phyloP scores from a whole-genome alignment of 2,113 vertebrate genomes.

The Bos javanicus region DNA sequence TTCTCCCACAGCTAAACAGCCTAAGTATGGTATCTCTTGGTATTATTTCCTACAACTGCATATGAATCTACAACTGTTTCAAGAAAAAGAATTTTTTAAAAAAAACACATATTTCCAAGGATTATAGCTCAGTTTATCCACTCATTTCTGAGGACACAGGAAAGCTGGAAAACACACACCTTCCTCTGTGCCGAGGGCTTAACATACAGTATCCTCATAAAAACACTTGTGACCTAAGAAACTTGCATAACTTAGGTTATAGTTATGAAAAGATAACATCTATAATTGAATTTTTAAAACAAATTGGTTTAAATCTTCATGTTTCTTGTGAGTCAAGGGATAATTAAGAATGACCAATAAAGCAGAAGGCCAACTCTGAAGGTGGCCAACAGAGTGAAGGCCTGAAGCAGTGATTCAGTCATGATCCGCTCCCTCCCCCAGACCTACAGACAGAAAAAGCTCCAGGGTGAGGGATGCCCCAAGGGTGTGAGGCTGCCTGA shows the following conservation, averaged over 20 bases:
- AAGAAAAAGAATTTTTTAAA: neutral
- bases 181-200: neutral
- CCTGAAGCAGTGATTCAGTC: neutral
- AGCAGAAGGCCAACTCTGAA: neutral
- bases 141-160: neutral
- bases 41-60: neutral
- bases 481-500: neutral
- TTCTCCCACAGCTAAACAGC: constrained; percentile 12
- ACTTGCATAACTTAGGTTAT: neutral
- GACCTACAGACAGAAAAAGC: neutral
- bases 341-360: neutral
- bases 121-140: neutral
- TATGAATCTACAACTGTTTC: neutral
- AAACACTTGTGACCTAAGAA: neutral
- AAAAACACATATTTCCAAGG: neutral
- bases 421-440: neutral
- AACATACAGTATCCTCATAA: neutral
- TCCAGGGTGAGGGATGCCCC: neutral
- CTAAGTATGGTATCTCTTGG: neutral
- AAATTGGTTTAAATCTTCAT: neutral
- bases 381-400: too few relatives aligned
- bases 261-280: neutral
- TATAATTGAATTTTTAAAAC: neutral
- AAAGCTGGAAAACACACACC: neutral
- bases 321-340: neutral